These are phyloP conservation scores for Tinea trinotella DNA, from an alignment of 2,888 invertebrate genomes.

Conservation along the genomic window DNA sequence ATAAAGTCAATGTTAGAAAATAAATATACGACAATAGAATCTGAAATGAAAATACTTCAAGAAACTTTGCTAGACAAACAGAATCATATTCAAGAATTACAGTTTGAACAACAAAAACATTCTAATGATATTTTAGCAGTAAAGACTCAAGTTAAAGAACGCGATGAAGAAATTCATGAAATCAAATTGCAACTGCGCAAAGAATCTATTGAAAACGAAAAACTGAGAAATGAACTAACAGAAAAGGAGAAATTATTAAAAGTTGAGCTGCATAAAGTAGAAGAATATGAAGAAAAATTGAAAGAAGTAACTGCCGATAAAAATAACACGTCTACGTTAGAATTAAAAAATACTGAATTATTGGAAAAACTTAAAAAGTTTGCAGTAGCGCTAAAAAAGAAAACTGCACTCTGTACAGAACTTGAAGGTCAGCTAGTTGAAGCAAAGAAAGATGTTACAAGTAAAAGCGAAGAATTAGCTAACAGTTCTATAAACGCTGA, in stretches of 20 bases:
- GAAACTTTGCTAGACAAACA: conserved; percentile 58
- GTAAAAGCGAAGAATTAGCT: conserved; percentile 49
- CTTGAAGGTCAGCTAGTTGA: conserved; percentile 69
- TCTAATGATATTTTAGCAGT: conserved; percentile 59
- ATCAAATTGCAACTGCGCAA: conserved; percentile 67
- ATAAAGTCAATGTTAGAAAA: conserved; percentile 43
- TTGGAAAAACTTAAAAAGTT: conserved; percentile 85
- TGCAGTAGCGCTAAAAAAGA: conserved; percentile 83
- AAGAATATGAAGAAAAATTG: conserved; percentile 48
- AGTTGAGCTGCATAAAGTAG: conserved; percentile 48
- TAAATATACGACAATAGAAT: conserved; percentile 42
- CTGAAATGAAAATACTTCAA: conserved; percentile 52
- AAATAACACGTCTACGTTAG: conserved; percentile 48
- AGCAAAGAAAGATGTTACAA: conserved; percentile 43
- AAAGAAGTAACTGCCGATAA: conserved; percentile 31
- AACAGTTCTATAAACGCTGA: conserved; percentile 22
- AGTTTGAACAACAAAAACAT: conserved; percentile 58
- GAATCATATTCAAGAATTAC: conserved; percentile 54
- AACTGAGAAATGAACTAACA: conserved; percentile 43
- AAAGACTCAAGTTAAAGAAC: conserved; percentile 59
- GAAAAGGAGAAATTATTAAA: conserved; percentile 66
- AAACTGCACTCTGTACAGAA: conserved; percentile 75
- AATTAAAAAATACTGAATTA: conserved; percentile 77
- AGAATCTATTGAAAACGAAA: conserved; percentile 75
- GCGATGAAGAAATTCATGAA: conserved; percentile 71